A percentile compares a stretch with the other conserved stretches of the same genome.
phyloP scores from a whole-genome alignment of 2,888 invertebrate genomes.

The Hemaris fuciformis region DNA sequence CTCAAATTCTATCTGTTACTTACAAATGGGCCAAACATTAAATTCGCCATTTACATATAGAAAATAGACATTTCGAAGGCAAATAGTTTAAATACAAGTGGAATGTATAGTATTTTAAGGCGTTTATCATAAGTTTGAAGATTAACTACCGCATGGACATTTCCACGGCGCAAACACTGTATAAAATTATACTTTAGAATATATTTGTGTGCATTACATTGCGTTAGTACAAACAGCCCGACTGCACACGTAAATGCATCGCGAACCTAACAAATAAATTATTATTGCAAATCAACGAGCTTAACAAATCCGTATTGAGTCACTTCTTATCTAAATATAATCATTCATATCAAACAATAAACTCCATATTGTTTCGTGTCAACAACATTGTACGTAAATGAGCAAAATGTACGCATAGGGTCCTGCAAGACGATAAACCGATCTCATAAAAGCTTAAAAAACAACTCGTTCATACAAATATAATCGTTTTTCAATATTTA shows the following conservation, averaged over 20 bases:
- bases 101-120: slow-evolving; percentile 76
- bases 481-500: neutral
- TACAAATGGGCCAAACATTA: slow-evolving; percentile 29
- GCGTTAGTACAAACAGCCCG: neutral
- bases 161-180: slow-evolving; percentile 30
- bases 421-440: neutral
- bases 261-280: slow-evolving; percentile 19
- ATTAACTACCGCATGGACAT: slow-evolving; percentile 37
- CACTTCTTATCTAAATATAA: slow-evolving; percentile 17
- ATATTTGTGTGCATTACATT: neutral
- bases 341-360: slow-evolving; percentile 17
- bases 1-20: slow-evolving; percentile 27
- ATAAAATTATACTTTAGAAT: slow-evolving; percentile 21
- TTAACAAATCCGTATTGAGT: slow-evolving; percentile 2
- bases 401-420: slow-evolving; percentile 26
- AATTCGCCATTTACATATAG: slow-evolving; percentile 45
- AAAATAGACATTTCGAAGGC: slow-evolving; percentile 68
- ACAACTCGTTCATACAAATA: neutral
- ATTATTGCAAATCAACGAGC: slow-evolving; percentile 12
- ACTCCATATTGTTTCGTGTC: slow-evolving; percentile 16
- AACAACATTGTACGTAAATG: slow-evolving; percentile 25
- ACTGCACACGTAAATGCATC: slow-evolving; percentile 21
- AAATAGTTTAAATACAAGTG: slow-evolving; percentile 72
- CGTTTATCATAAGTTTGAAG: slow-evolving; percentile 73
- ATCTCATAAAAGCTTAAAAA: neutral